Base-by-base conservation (phyloP, 1,140 invertebrate species). In the Pemphigus obesinymphae region DNA sequence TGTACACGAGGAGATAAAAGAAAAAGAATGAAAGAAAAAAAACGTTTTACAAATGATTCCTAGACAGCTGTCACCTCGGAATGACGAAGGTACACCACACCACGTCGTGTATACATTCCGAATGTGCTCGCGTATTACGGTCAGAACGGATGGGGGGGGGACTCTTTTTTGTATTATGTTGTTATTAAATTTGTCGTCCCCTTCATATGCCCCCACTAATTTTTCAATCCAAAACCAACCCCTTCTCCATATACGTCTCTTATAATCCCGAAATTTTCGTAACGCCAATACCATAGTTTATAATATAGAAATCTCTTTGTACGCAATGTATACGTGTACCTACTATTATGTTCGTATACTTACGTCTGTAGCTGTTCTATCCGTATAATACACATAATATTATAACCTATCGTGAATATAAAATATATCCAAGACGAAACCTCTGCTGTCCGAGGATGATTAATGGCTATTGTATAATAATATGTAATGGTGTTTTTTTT, bases 11-110 rank as follows among this genome's bases (percentile, higher is more conserved):
- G 34, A 45, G 68, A 70, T 55, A 55, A 55, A 78, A 26, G 55
- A 40, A 80, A 20, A 80, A 31, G 26, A 11, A 23, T 13, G 13
- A 7, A 23, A 45, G n/a, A 72, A 5, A 26, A 26, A 73, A 63
- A 80, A 34, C 76, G 55, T 80, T 80, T 80, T 80, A 80, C 76
- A 80, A 80, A 80, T 80, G 76, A 80, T 80, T 80, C 76, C 76
- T 80, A 80, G 76, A 80, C 76, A 80, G 76, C 76, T 80, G 76
- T 80, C 76, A 80, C 76, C 76, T 80, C 76, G 55, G 76, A 61
- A 80, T 80, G 76, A 80, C 76, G 76, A 63, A 80, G 76, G 76
- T 80, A 63, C 20, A 48, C 72, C 45, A 6, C 75, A 40, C 34
- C 37, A 29, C 43, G 26, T n/a, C 50, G 10, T 26, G 68, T 26